These are phyloP conservation scores for Danaus plexippus DNA, from an alignment of 1,140 invertebrate genomes.

Conservation along the genomic window DNA sequence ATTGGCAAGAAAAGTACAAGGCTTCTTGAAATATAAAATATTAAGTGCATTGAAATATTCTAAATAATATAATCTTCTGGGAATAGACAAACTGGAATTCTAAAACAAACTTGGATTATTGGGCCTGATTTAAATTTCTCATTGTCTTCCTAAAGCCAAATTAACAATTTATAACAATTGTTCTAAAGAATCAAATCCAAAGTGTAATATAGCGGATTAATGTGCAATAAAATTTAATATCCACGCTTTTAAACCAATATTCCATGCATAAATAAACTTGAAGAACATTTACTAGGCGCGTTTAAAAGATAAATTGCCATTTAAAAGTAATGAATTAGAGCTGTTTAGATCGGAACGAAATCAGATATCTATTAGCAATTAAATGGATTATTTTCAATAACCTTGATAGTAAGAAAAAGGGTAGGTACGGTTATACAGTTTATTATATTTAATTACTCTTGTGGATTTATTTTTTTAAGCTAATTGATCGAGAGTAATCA, in stretches of 20 bases:
- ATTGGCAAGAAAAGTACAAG: no score
- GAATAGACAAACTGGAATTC: no score
- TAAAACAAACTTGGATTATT: no score
- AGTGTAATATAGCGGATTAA: slow-evolving; percentile 15
- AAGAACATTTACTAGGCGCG: slow-evolving; percentile 23
- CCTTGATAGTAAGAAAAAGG: neutral
- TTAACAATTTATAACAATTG: slow-evolving; percentile 4
- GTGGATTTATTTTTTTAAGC: neutral
- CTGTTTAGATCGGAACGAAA: slow-evolving; percentile 25
- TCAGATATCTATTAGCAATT: neutral
- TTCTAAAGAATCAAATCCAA: slow-evolving; percentile 16
- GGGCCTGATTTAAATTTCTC: no score
- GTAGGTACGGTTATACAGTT: neutral
- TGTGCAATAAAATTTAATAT: slow-evolving; percentile 21
- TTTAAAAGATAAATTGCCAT: slow-evolving; percentile 20
- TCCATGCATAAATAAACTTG: slow-evolving; percentile 20
- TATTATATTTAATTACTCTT: neutral
- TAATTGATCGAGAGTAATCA: no score
- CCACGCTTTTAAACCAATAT: slow-evolving; percentile 16
- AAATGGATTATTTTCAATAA: no score
- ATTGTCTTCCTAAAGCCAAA: no score
- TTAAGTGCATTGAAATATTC: no score
- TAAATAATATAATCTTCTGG: no score
- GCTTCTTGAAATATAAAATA: no score
- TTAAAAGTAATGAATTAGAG: slow-evolving; percentile 28